Percentiles rank a stretch among this genome's conserved stretches.
Conservation (phyloP, 2,113 vertebrate species). For the Corythaeola cristata region DNA sequence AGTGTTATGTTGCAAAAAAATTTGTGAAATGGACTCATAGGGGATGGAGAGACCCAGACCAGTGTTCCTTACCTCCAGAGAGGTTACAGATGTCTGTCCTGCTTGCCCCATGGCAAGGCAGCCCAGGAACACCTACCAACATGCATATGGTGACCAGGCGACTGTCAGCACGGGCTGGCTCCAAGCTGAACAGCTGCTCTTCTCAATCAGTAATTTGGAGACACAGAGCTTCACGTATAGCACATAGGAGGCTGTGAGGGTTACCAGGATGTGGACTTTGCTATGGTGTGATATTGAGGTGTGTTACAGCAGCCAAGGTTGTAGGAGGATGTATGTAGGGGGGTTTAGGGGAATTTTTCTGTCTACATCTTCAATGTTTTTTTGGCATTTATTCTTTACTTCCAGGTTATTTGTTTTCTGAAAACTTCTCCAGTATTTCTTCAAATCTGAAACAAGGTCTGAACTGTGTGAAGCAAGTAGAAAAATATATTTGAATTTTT, state of each 20-base stretch:
- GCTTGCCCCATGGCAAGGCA: neutral
- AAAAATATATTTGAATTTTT: neutral
- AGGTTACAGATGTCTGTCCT: neutral
- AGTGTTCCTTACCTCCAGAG: neutral
- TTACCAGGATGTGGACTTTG: neutral
- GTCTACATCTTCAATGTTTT: neutral
- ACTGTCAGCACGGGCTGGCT: neutral
- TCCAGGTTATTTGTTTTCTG: neutral
- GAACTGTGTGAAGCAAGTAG: neutral
- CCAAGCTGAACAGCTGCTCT: neutral
- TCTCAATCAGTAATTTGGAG: neutral
- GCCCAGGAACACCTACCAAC: neutral
- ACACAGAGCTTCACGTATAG: neutral
- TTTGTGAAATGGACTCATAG: accelerated
- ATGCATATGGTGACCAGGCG: accelerated
- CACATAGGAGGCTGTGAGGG: no score
- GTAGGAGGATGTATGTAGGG: neutral
- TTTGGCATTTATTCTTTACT: neutral
- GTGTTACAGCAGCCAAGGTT: neutral
- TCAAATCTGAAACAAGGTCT: neutral
- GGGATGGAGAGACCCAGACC: neutral
- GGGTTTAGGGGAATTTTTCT: neutral
- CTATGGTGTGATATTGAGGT: neutral
- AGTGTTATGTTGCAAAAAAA: neutral
- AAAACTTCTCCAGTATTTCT: neutral